These are phyloP conservation scores for Ochropleura leucogaster DNA, from an alignment of 2,888 invertebrate species.

Conservation along the genomic window DNA sequence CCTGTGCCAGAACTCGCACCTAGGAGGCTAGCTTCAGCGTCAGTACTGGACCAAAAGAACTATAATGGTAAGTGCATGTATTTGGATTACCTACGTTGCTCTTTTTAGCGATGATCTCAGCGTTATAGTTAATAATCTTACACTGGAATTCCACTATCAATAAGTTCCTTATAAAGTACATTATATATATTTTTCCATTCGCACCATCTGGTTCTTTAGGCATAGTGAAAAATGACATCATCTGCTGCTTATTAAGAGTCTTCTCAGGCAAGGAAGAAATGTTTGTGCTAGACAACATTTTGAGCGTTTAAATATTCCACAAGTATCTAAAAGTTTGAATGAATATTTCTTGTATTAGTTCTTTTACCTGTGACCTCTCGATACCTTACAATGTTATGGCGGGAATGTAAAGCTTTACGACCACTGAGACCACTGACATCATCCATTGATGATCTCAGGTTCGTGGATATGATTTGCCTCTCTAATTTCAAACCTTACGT, in stretches of 20 bases:
- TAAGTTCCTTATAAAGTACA: slow-evolving; percentile 36
- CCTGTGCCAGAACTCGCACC: slow-evolving; percentile 87
- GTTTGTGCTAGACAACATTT: slow-evolving; percentile 15
- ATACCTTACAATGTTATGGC: slow-evolving; percentile 5
- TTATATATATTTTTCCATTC: slow-evolving; percentile 20
- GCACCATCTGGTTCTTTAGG: slow-evolving; percentile 24
- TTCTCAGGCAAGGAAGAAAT: slow-evolving; percentile 34
- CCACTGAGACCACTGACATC: slow-evolving; percentile 64
- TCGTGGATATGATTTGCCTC: slow-evolving; percentile 41
- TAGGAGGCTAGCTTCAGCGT: slow-evolving; percentile 85
- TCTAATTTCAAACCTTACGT: slow-evolving; percentile 26
- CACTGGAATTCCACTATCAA: slow-evolving; percentile 41
- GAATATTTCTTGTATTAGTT: slow-evolving; percentile 14
- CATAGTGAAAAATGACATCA: slow-evolving; percentile 54
- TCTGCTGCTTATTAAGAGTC: slow-evolving; percentile 28
- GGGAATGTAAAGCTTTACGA: slow-evolving; percentile 21
- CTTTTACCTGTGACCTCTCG: background rate
- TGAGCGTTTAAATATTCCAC: background rate
- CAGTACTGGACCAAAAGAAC: slow-evolving; percentile 95
- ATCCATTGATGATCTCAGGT: slow-evolving; percentile 63
- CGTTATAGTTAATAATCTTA: slow-evolving; percentile 34
- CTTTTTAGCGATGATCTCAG: slow-evolving; percentile 44
- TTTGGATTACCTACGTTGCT: slow-evolving; percentile 12
- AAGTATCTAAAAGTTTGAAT: background rate
- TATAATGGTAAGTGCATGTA: slow-evolving; percentile 93